A percentile compares a stretch with the other conserved stretches of the same genome.
Conservation (phyloP, 1,140 invertebrate species). For the Drosophila tropicalis region DNA sequence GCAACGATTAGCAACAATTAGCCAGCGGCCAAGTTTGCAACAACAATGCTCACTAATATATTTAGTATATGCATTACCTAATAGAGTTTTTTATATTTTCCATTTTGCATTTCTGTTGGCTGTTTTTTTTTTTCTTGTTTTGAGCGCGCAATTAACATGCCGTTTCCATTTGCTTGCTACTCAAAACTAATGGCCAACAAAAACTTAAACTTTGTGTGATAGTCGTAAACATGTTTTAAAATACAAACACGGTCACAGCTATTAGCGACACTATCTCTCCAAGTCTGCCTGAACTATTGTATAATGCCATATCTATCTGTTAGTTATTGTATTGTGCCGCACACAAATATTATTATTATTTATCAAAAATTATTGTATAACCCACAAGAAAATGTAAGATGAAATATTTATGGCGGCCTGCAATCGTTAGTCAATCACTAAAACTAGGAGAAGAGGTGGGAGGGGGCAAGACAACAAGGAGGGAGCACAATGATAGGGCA, state of each 20-base stretch:
- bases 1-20: constrained; percentile 77
- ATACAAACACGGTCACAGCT: constrained; percentile 33
- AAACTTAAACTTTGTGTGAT: constrained; percentile 30
- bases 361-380: constrained; percentile 64
- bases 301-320: constrained; percentile 28
- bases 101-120: constrained; percentile 22
- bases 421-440: constrained; percentile 67
- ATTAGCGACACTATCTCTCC: constrained; percentile 40
- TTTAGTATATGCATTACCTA: constrained; percentile 65
- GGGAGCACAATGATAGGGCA: constrained; percentile 10
- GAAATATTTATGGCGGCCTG: constrained; percentile 65
- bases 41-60: neutral
- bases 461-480: constrained; percentile 18
- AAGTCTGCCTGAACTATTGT: constrained; percentile 28
- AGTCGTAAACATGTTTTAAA: constrained; percentile 66
- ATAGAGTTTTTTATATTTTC: constrained; percentile 47
- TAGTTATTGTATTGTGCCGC: constrained; percentile 20
- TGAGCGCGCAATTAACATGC: constrained; percentile 66
- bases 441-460: neutral
- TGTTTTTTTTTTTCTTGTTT: neutral
- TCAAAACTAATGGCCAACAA: constrained; percentile 60
- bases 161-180: constrained; percentile 62
- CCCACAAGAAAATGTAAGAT: constrained; percentile 18
- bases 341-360: constrained; percentile 46
- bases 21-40: constrained; percentile 43